Base-by-base conservation (phyloP, 2,113 vertebrate species). In the Butorides virescens region DNA sequence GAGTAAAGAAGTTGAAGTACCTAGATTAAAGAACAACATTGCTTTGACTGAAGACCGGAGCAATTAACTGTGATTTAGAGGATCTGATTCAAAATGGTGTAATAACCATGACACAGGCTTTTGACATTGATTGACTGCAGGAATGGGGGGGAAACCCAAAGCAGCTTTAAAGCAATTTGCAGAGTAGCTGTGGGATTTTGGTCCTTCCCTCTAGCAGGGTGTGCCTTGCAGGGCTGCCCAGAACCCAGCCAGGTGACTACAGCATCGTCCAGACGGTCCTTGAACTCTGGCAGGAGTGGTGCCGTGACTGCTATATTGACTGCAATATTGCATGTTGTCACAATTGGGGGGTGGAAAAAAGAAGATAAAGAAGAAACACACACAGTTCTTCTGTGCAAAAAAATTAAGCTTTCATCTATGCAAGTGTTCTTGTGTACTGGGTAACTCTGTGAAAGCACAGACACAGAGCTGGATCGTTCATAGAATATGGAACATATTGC, bases 391-490 rank as follows among this genome's bases (percentile, higher is more conserved):
- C 21, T 44, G 58, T 34, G 52, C 21, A 37, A 8, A 78, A 78
- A 37, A 70, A 17, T 25, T 4, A 9, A 6, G 13, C 22, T 56
- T 39, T 44, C 7, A 9, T 56, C 44, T 66, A 21, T 77, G 49
- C 49, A 36, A 10, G 11, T 18, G 59, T 42, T 86, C 52, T 10
- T 68, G 56, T 2, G 46, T 34, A 12, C 3, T 39, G 86, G 15
- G 37, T 36, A 21, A 15, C 65, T 74, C 65, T 74, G 3, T 19
- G 7, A 46, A 52, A 81, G 59, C 68, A 19, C 2, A 42, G 68
- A 13, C 63, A 9, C 7, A 5, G 34, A 5, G 42, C 23, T 50
- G 58, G 39, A 1, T 63, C 2, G 0, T 74, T 26, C 16, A 6
- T 10, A n/a, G 39, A 34, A 52, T 2, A 7, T 30, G 55, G 52